These are phyloP conservation scores for Neopelma chrysocephalum DNA, from an alignment of 2,797 vertebrate genomes.

Conservation along the genomic window DNA sequence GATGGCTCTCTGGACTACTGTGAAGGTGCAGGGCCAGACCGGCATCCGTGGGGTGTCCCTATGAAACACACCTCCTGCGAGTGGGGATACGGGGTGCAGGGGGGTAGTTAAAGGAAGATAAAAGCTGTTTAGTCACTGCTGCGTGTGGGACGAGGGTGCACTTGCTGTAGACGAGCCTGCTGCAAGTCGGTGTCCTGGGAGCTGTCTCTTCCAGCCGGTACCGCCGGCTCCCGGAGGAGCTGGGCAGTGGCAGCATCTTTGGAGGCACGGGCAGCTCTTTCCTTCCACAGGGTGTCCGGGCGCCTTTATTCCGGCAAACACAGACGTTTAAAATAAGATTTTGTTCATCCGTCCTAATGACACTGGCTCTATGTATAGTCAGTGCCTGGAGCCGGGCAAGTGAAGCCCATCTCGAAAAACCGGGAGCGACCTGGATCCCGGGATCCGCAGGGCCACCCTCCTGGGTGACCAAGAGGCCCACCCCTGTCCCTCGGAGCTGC, in stretches of 20 bases:
- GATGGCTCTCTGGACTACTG: rapidly evolving
- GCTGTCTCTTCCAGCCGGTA: not conserved
- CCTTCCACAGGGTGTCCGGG: not conserved
- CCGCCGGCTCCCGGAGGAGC: not conserved
- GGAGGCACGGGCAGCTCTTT: not conserved
- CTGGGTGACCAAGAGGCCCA: not conserved
- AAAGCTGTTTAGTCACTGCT: not conserved
- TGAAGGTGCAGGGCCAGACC: not conserved
- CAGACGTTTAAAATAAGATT: conserved; percentile 74
- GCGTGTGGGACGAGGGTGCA: rapidly evolving
- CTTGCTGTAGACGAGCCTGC: no score
- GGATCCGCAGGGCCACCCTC: not conserved
- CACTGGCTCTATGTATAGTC: conserved; percentile 73
- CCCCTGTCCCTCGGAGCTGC: not conserved
- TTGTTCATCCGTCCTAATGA: conserved; percentile 65
- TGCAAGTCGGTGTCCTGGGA: not conserved
- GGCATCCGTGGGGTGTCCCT: not conserved
- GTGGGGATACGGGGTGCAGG: not conserved
- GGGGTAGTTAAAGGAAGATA: not conserved
- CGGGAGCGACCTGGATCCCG: not conserved
- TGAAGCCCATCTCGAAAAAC: not conserved
- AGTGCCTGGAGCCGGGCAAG: conserved; percentile 41
- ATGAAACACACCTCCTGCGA: not conserved
- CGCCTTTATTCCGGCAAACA: conserved; percentile 50
- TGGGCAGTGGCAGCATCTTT: not conserved